Conservation (phyloP, 2,888 invertebrate species). For the Lucinisca nassula region DNA sequence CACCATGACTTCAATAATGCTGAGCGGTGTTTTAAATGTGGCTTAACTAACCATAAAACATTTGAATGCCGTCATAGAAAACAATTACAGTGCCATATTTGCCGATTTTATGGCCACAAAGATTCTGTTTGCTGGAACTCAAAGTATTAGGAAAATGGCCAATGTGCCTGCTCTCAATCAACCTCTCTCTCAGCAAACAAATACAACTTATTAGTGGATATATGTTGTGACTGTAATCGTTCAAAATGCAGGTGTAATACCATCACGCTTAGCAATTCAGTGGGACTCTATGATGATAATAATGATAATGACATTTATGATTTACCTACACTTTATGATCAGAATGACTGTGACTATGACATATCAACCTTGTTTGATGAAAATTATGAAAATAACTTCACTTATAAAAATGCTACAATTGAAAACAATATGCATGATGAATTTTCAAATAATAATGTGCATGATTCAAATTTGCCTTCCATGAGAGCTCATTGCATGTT, state of each 20-base stretch:
- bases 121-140: too few relatives aligned
- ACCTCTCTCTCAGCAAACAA: too few relatives aligned
- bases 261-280: too few relatives aligned
- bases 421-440: constrained; percentile 6
- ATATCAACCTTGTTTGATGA: background rate
- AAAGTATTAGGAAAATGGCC: background rate
- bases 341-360: constrained; percentile 1
- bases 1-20: too few relatives aligned
- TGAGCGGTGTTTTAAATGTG: background rate
- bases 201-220: background rate
- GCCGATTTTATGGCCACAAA: background rate
- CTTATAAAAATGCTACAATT: background rate
- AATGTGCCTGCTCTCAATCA: background rate
- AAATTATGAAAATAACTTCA: background rate
- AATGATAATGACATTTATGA: background rate
- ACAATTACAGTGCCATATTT: background rate
- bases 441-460: too few relatives aligned
- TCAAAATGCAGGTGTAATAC: background rate
- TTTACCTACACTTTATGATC: background rate
- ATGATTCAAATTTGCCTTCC: background rate
- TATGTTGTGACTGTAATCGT: constrained; percentile 1
- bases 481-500: constrained; percentile 2
- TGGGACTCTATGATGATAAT: too few relatives aligned
- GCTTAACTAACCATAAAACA: background rate
- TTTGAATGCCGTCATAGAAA: background rate